A percentile compares a stretch with the other conserved stretches of the same genome.
These are phyloP conservation scores for Protobothrops mucrosquamatus DNA, from an alignment of 2,113 vertebrate species.

Conservation along the genomic window DNA sequence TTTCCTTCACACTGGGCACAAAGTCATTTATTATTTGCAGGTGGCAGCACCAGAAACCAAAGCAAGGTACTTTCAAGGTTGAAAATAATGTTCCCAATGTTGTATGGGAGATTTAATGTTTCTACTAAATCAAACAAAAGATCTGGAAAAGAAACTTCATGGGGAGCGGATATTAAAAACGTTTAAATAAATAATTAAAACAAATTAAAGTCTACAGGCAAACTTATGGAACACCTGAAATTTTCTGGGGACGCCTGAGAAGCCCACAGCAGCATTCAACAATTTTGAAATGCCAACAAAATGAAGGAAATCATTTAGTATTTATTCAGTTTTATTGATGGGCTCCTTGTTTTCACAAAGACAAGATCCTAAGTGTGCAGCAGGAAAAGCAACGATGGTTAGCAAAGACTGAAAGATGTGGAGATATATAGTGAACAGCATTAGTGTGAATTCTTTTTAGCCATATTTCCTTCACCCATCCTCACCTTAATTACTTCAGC, in stretches of 20 bases:
- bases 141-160: background rate
- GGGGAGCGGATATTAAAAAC: background rate
- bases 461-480: background rate
- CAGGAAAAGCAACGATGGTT: background rate
- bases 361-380: background rate
- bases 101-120: conserved; percentile 35
- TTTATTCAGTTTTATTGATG: background rate
- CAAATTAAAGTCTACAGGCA: background rate
- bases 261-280: background rate
- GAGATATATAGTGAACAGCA: background rate
- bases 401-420: background rate
- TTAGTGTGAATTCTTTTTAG: background rate
- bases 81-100: conserved; percentile 31
- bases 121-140: conserved; percentile 3
- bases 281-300: background rate
- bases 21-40: conserved; percentile 63
- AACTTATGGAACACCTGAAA: background rate
- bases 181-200: background rate
- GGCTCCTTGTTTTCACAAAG: background rate
- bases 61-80: conserved; percentile 48
- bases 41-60: conserved; percentile 61
- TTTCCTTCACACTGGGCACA: conserved; percentile 44
- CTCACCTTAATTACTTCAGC: background rate
- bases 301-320: background rate
- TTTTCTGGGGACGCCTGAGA: background rate